Base-by-base conservation (phyloP, 2,888 invertebrate species). In the Eupithecia dodoneata region DNA sequence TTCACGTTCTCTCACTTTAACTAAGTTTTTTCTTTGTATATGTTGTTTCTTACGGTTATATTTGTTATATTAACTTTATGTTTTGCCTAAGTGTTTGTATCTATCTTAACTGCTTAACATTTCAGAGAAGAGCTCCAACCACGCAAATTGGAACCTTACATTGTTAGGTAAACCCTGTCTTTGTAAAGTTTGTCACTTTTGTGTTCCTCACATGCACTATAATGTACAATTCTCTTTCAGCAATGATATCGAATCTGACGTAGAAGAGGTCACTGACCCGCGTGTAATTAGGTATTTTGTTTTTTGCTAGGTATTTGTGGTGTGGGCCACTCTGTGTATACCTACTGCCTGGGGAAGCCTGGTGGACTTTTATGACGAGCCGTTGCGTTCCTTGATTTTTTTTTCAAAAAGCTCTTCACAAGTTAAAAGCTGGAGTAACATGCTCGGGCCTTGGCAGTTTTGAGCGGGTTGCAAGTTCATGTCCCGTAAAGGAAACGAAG, bases 221-320 rank as follows among this genome's bases (percentile, higher is more conserved):
- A 88, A 84, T 86, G 82, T 87, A 86, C 81, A 82, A 82, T 91
- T 92, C 88, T 92, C 88, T 94, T 94, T 92, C 94, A 94, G 94
- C 93, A 94, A 94, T 83, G 90, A 91, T 90, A 89, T 93, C 84
- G 92, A 93, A 79, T 85, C 85, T 81, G 91, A 91, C 76, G 83
- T 84, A 75, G 89, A 87, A 83, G 90, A 89, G 87, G 91, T 89
- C 76, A 83, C 87, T 83, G 87, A 86, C 84, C 89, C 90, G 73
- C 88, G 87, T 73, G 82, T 94, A 73, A 94, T 94, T 94, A 94
- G 94, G 94, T 94, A 94, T 87, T 82, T 80, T 86, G 83, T 85
- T 78, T 84, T 87, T 81, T 80, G 80, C 79, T 72, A 78, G 79
- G 77, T 70, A 65, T 84, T 84, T 72, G 83, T 86, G 88, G 89